These are phyloP conservation scores for Presbytis comata DNA, from an alignment of 2,797 vertebrate genomes.

Conservation along the genomic window DNA sequence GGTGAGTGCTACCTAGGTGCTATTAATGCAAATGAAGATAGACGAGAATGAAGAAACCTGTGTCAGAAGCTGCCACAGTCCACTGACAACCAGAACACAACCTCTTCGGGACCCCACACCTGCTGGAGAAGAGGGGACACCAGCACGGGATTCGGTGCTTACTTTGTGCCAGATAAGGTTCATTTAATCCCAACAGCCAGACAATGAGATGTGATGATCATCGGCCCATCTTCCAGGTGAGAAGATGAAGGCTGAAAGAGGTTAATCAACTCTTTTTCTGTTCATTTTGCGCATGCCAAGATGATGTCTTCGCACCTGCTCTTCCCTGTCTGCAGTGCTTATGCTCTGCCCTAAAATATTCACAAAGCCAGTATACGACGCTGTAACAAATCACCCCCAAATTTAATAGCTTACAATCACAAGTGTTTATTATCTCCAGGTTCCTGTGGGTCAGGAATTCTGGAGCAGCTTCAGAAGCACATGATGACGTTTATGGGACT, in stretches of 20 bases:
- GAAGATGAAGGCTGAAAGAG: neutral
- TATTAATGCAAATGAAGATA: too few species aligned
- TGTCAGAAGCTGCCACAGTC: fast-evolving
- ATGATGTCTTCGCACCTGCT: neutral
- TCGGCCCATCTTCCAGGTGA: neutral
- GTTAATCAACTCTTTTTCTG: neutral
- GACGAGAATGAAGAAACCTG: fast-evolving
- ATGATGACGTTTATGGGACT: neutral
- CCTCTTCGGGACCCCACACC: neutral
- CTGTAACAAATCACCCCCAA: fast-evolving
- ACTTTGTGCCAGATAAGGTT: neutral
- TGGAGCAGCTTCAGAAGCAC: neutral
- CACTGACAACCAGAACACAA: fast-evolving
- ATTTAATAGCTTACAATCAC: neutral
- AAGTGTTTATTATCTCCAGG: neutral
- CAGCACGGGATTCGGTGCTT: neutral
- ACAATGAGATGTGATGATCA: neutral
- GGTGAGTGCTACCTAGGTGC: neutral
- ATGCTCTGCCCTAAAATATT: neutral
- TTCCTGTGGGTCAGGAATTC: neutral
- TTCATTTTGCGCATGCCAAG: neutral
- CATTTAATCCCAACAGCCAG: neutral
- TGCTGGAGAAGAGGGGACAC: neutral
- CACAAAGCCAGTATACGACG: neutral
- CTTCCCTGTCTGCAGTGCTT: neutral